Evolutionary conservation across 2,888 invertebrate genomes (phyloP), one percentile per base, ranked within the genome.

Genomic region (Prosapia bicincta): DNA sequence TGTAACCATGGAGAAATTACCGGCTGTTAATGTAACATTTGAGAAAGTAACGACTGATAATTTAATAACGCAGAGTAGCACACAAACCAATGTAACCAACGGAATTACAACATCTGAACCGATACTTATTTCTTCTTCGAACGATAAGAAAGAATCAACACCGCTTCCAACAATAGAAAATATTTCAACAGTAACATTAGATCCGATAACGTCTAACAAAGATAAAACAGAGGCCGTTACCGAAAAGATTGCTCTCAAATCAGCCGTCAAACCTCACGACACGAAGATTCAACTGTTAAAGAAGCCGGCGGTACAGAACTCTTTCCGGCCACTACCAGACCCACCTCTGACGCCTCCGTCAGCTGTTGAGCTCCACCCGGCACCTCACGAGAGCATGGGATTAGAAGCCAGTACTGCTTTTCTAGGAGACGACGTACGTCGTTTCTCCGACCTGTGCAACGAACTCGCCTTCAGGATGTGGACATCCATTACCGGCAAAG

Each of bases 401-500:
- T 85, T 95, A 26, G 95, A 95, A 83, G 92, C 91, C 1, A 95
- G 93, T 26, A 91, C 92, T 0, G 88, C 89, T 72, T 86, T 88
- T 81, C 86, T 95, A 28, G 92, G 91, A 76, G 89, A 90, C 77
- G 95, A 96, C 83, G 88, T 95, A 30, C 87, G 89, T n/a, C 89
- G 91, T 75, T 96, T 95, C 83, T 88, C 92, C 0, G 90, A 91
- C 79, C 86, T 96, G 1, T 95, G 95, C 83, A 96, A 96, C 83
- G 94, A 96, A 82, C 84, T 96, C 66, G 94, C 95, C 0, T 94
- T 96, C 81, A 90, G 90, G 80, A 93, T 95, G 83, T 95, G 95
- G 95, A 89, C 89, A 81, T 88, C 91, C 0, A 89, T 93, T 13
- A 89, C 90, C 0, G 87, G 88, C 38, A 84, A 85, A 70, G 91